Percentiles rank a stretch among this genome's conserved stretches.
These are phyloP conservation scores for Melanophora roralis DNA, from an alignment of 2,888 invertebrate species.

Conservation along the genomic window DNA sequence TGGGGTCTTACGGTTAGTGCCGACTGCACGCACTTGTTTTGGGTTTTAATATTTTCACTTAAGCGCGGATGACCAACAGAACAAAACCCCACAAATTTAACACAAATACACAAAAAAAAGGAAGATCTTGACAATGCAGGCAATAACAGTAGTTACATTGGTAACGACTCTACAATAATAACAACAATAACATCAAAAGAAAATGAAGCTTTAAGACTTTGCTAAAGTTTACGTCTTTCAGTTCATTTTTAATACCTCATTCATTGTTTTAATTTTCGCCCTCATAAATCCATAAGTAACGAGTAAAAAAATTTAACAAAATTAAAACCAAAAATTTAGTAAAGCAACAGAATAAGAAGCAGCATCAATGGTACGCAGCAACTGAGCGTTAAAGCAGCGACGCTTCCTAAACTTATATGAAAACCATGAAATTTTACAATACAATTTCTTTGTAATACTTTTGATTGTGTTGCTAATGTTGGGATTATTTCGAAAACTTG, in stretches of 20 bases:
- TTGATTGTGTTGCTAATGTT: slow-evolving; percentile 63
- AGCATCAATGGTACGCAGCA: not conserved
- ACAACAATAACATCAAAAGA: slow-evolving; percentile 32
- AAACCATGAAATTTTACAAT: slow-evolving; percentile 38
- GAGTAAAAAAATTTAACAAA: slow-evolving; percentile 8
- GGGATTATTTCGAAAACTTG: slow-evolving; percentile 62
- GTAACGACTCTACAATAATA: not conserved
- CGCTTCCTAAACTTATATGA: not conserved
- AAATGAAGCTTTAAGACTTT: slow-evolving; percentile 53
- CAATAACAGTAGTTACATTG: not conserved
- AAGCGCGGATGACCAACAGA: not conserved
- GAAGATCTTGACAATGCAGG: not conserved
- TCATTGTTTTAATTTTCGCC: slow-evolving; percentile 24
- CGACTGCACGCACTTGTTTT: slow-evolving; percentile 10
- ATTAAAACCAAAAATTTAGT: not conserved
- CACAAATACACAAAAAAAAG: slow-evolving; percentile 16
- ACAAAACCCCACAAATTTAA: slow-evolving; percentile 28
- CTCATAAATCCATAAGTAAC: slow-evolving; percentile 26
- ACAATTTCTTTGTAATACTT: slow-evolving; percentile 60
- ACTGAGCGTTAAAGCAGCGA: no score
- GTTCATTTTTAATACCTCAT: not conserved
- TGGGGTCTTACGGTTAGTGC: slow-evolving; percentile 14
- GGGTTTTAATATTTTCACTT: not conserved
- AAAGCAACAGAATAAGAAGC: not conserved
- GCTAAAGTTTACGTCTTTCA: slow-evolving; percentile 29